phyloP scores from a whole-genome alignment of 2,888 invertebrate genomes.

The Podotricha telesiphe region DNA sequence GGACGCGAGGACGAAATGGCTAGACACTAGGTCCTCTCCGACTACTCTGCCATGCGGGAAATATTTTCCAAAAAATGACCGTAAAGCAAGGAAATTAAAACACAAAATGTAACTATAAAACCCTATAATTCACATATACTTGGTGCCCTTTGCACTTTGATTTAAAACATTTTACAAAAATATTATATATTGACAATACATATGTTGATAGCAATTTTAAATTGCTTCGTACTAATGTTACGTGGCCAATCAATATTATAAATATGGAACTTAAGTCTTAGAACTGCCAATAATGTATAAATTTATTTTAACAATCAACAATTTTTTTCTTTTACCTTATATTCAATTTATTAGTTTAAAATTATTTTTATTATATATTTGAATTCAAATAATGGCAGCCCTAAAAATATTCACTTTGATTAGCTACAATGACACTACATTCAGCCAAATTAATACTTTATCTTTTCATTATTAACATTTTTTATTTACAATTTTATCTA shows the following conservation, averaged over 20 bases:
- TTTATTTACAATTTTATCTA: not conserved
- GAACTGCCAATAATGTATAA: not conserved
- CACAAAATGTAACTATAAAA: slow-evolving; percentile 46
- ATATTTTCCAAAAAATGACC: too few species aligned
- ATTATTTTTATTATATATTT: not conserved
- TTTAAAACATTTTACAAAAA: slow-evolving; percentile 59
- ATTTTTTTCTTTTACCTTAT: too few species aligned
- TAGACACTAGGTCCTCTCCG: too few species aligned
- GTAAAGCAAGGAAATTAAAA: slow-evolving; percentile 11
- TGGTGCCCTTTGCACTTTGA: slow-evolving; percentile 52
- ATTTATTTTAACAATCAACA: not conserved
- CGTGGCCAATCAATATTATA: not conserved
- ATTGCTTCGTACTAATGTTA: slow-evolving; percentile 47
- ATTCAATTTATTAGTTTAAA: too few species aligned
- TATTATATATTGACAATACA: slow-evolving; percentile 49
- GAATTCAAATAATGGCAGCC: not conserved
- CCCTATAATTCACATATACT: slow-evolving; percentile 55
- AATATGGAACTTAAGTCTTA: not conserved
- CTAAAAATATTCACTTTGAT: not conserved
- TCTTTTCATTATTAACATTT: not conserved
- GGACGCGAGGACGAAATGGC: too few species aligned
- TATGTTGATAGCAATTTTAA: slow-evolving; percentile 48
- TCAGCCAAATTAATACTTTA: not conserved
- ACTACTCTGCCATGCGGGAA: too few species aligned
- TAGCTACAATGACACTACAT: not conserved